phyloP scores from a whole-genome alignment of 2,888 invertebrate species.

The Temnothorax unifasciatus region DNA sequence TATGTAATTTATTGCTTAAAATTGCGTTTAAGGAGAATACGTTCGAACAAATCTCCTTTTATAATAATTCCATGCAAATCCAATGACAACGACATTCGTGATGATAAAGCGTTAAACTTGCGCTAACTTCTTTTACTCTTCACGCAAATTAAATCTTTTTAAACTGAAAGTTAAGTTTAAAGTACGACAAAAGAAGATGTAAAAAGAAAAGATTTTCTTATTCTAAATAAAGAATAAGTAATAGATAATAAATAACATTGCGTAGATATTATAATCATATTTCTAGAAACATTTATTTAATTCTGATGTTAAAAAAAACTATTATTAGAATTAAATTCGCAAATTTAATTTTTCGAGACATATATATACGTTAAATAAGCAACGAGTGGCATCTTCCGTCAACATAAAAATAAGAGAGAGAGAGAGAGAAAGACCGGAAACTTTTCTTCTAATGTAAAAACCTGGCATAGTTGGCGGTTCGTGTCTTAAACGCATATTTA shows the following conservation, averaged over 20 bases:
- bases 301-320: background rate
- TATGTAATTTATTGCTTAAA: constrained; percentile 17
- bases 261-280: background rate
- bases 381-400: background rate
- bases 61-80: constrained; percentile 28
- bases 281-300: background rate
- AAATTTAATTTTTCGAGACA: background rate
- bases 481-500: constrained; percentile 62
- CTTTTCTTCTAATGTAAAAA: constrained; percentile 19
- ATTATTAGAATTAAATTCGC: background rate
- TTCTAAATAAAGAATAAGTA: background rate
- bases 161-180: constrained; percentile 35
- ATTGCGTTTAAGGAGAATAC: constrained; percentile 15
- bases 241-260: background rate
- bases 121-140: background rate
- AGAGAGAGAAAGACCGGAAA: background rate
- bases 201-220: background rate
- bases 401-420: too few species aligned
- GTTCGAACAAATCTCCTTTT: background rate
- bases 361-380: too few species aligned
- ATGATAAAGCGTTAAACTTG: constrained; percentile 35
- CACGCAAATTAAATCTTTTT: background rate
- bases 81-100: constrained; percentile 8
- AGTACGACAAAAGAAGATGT: background rate
- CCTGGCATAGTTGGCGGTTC: constrained; percentile 40